Conservation (phyloP, 2,888 invertebrate species). For the Epirrhoe tristata region DNA sequence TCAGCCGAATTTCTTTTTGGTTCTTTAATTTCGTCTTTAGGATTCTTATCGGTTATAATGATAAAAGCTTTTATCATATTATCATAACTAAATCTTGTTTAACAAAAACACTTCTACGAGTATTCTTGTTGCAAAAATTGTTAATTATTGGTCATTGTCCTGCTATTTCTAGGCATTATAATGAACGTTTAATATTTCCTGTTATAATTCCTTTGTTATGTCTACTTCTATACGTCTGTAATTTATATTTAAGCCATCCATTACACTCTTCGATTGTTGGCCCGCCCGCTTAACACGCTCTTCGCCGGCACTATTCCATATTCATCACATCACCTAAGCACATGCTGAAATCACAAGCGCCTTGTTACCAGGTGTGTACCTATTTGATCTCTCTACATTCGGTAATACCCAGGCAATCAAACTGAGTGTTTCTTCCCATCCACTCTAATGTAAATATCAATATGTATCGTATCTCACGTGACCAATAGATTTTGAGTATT, state of each 20-base stretch:
- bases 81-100: too few species aligned
- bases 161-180: not conserved
- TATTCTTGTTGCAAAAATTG: too few species aligned
- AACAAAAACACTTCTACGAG: too few species aligned
- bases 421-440: conserved; percentile 29
- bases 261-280: not conserved
- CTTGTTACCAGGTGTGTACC: conserved; percentile 1
- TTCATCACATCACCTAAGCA: not conserved
- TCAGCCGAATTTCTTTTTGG: too few species aligned
- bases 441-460: conserved; percentile 32
- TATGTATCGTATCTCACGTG: conserved; percentile 35
- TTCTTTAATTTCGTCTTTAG: too few species aligned
- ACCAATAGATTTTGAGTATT: conserved; percentile 32
- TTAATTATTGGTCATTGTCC: too few species aligned
- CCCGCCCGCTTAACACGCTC: too few species aligned
- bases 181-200: not conserved
- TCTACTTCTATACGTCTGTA: not conserved
- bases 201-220: not conserved
- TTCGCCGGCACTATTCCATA: too few species aligned
- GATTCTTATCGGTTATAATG: too few species aligned
- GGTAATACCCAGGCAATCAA: conserved; percentile 24
- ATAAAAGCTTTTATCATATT: too few species aligned
- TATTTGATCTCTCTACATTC: conserved; percentile 21
- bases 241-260: not conserved
- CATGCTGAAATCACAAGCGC: conserved; percentile 12